Evolutionary conservation across 2,888 invertebrate genomes (phyloP), one percentile per base, ranked within the genome.

Genomic region (Hipparchia sbordonii): DNA sequence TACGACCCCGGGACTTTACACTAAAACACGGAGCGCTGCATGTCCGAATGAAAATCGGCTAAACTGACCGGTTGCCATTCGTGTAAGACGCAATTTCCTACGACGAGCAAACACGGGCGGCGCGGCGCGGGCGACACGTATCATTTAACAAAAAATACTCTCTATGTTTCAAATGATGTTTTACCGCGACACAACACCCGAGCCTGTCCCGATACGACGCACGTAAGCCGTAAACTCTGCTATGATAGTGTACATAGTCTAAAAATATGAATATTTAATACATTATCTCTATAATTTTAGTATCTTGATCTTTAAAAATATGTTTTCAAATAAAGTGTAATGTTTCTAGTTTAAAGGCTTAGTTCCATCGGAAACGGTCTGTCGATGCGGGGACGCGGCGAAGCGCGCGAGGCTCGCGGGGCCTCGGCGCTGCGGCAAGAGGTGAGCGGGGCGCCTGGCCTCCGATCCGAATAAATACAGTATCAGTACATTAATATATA

Each of bases 211-310:
- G 13, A 62, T n/a, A 13, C 13, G n/a, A 46, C 46, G 8, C 13
- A 46, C 10, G 3, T 10, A 63, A 23, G 10, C 63, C 23, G 23
- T 63, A 51, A 33, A 63, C 48, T 63, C 63, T 63, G 63, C 10
- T 9, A 51, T 63, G 51, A 23, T 23, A 51, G 51, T 65, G 65
- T 65, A 65, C 51, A 65, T 33, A 23, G 52, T 65, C 65, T 65
- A 65, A 65, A 65, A 65, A 65, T 65, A 65, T 65, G 10, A 51
- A 52, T 51, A 52, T 23, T 52, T 10, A 33, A 65, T 65, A 65
- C 8, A 23, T 48, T 48, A 62, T 62, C 62, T 62, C 46, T 65
- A 52, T 52, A 52, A 6, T 65, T 33, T 39, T 39, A 65, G 1
- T 48, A 52, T 65, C 33, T 65, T 6, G 12, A 33, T 10, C 65